Percentiles rank a stretch among this genome's conserved stretches.
Evolutionary conservation across 2,797 vertebrate genomes (phyloP).

Genomic region (Pangasius larnaudii): DNA sequence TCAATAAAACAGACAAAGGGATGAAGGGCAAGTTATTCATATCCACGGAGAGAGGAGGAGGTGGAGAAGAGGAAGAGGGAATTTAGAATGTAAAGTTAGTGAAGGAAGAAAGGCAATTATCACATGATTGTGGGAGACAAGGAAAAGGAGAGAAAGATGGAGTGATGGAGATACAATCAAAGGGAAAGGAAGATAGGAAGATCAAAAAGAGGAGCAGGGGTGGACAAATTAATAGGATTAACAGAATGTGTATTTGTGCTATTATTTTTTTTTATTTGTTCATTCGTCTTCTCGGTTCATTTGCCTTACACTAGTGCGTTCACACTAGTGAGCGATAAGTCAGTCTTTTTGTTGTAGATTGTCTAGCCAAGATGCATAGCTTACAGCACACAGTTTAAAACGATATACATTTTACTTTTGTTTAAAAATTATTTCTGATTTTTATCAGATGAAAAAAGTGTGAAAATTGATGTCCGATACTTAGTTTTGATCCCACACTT

Average conservation of each 20-base stretch:
- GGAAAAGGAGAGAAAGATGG: neutral
- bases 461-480: neutral
- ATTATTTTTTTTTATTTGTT: neutral
- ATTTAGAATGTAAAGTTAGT: neutral
- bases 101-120: slow-evolving; percentile 25
- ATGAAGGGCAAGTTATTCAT: slow-evolving; percentile 30
- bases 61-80: neutral
- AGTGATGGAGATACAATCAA: neutral
- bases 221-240: neutral
- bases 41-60: neutral
- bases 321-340: neutral
- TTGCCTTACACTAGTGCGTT: neutral
- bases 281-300: neutral
- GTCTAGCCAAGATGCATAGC: neutral
- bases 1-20: slow-evolving; percentile 20
- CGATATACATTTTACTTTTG: neutral
- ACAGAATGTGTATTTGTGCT: neutral
- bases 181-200: neutral
- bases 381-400: too few species aligned
- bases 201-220: neutral
- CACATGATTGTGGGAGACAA: neutral
- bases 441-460: neutral
- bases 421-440: neutral
- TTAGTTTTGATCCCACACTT: neutral
- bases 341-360: neutral